Evolutionary conservation across 2,113 vertebrate genomes (phyloP).

Genomic region (Phalacrocorax brasilianus): DNA sequence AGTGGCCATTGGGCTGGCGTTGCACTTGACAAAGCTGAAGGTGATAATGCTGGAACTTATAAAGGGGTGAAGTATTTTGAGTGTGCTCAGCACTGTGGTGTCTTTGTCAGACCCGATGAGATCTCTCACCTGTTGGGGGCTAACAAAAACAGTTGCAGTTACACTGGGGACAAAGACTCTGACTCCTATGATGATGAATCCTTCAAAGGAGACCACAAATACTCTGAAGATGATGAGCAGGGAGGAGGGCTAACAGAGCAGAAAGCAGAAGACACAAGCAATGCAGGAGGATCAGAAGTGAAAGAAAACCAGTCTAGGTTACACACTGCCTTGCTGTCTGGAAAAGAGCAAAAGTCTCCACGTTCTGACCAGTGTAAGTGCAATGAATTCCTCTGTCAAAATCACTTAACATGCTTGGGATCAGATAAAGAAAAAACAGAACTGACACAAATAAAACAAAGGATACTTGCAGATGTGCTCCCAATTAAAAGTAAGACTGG

Average conservation of each 20-base stretch:
- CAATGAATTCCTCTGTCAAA: background rate
- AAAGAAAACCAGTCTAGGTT: background rate
- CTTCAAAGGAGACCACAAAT: background rate
- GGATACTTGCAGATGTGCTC: background rate
- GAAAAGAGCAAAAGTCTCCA: background rate
- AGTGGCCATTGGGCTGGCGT: constrained; percentile 61
- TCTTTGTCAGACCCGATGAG: constrained; percentile 65
- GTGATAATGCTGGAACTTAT: constrained; percentile 34
- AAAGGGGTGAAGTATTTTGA: constrained; percentile 57
- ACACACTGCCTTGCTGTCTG: background rate
- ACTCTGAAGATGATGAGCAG: background rate
- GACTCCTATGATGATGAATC: background rate
- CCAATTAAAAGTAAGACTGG: background rate
- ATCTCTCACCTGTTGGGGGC: constrained; percentile 33
- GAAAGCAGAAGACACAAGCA: background rate
- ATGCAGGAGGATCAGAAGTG: background rate
- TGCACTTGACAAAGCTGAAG: constrained; percentile 51
- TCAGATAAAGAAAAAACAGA: background rate
- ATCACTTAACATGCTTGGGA: background rate
- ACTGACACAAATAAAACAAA: background rate
- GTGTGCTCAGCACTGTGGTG: constrained; percentile 43
- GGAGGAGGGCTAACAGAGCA: background rate
- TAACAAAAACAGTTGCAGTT: background rate
- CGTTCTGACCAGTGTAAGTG: background rate
- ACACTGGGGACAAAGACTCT: background rate